Percentiles rank a stretch among this genome's conserved stretches.
Evolutionary conservation across 2,888 invertebrate genomes (phyloP).

Genomic region (Sceliomorpha sp.): DNA sequence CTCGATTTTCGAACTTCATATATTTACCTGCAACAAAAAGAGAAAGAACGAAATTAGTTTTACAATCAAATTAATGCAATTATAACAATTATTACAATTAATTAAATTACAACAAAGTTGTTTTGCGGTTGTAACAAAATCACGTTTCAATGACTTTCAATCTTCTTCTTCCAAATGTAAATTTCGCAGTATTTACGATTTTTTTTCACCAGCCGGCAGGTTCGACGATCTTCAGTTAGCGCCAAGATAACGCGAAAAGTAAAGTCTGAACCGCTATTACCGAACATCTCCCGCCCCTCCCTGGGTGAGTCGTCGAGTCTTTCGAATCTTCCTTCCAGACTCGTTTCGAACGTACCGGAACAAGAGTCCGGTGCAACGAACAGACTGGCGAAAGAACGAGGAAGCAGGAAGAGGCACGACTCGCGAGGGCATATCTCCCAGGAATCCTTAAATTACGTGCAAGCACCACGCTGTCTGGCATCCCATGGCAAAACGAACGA

Average conservation of each 20-base stretch:
- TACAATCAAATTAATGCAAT: too few relatives aligned
- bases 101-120: too few relatives aligned
- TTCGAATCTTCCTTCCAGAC: slow-evolving; percentile 44
- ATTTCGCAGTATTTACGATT: slow-evolving; percentile 45
- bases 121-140: too few relatives aligned
- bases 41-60: background rate
- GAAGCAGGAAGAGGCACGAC: slow-evolving; percentile 44
- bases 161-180: slow-evolving; percentile 42
- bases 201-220: slow-evolving; percentile 34
- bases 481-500: slow-evolving; percentile 50
- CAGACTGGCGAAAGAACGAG: slow-evolving; percentile 35
- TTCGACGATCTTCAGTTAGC: slow-evolving; percentile 51
- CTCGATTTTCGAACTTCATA: background rate
- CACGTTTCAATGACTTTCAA: too few relatives aligned
- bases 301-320: slow-evolving; percentile 37
- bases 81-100: too few relatives aligned
- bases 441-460: slow-evolving; percentile 63
- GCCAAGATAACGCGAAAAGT: slow-evolving; percentile 52
- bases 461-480: slow-evolving; percentile 45
- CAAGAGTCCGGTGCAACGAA: slow-evolving; percentile 28
- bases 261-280: slow-evolving; percentile 53
- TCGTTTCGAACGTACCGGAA: slow-evolving; percentile 44
- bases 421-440: slow-evolving; percentile 53
- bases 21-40: slow-evolving; percentile 25
- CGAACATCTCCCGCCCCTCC: slow-evolving; percentile 28